phyloP scores from a whole-genome alignment of 1,140 invertebrate genomes.

The Megalonaias nervosa region DNA sequence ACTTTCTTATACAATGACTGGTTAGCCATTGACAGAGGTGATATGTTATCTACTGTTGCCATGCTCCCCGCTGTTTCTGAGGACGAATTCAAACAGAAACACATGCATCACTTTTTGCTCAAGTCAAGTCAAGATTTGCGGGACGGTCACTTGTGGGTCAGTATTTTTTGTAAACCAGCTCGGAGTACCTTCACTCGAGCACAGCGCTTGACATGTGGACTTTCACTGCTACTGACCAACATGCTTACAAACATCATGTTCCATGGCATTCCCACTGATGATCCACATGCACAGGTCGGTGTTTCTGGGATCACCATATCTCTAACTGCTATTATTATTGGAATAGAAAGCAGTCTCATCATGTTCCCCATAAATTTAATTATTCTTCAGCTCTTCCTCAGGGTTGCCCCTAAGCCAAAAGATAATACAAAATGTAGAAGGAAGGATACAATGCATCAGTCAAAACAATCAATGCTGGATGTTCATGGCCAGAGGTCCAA shows the following conservation, averaged over 20 bases:
- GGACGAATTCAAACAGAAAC: constrained; percentile 40
- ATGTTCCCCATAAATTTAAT: constrained; percentile 58
- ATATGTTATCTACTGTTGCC: constrained; percentile 15
- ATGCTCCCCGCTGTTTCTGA: constrained; percentile 39
- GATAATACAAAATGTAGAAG: background rate
- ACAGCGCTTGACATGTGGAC: constrained; percentile 61
- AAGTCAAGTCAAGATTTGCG: constrained; percentile 56
- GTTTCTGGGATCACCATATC: constrained; percentile 34
- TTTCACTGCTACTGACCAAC: constrained; percentile 56
- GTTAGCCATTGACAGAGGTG: constrained; percentile 47
- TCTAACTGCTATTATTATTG: constrained; percentile 46
- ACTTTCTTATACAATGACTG: constrained; percentile 57
- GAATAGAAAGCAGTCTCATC: constrained; percentile 54
- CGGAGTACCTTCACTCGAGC: constrained; percentile 58
- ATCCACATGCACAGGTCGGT: constrained; percentile 41
- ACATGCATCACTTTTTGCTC: constrained; percentile 40
- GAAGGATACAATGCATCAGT: too few species aligned
- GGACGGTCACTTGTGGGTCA: constrained; percentile 60
- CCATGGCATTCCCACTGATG: constrained; percentile 56
- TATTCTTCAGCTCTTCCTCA: constrained; percentile 53
- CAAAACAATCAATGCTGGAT: too few species aligned
- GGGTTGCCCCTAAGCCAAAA: constrained; percentile 10
- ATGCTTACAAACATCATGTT: constrained; percentile 67
- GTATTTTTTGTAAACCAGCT: constrained; percentile 56
- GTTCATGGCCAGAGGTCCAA: too few species aligned